Evolutionary conservation across 2,888 invertebrate species (phyloP), one percentile per base, ranked within the genome.

Genomic region (Linnaemya tessellans): DNA sequence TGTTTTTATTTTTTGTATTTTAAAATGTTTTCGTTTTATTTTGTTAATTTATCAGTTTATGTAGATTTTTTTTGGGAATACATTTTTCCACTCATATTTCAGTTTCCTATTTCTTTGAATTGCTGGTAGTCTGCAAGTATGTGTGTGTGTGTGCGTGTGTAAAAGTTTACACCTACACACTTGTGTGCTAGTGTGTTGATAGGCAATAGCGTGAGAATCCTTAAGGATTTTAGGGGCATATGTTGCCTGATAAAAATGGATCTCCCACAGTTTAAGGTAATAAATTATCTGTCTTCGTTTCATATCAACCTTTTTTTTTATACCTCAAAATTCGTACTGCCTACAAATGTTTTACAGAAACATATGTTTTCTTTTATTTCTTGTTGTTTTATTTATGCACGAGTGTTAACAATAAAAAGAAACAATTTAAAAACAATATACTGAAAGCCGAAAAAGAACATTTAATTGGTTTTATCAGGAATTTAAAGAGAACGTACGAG

Each of bases 211-310:
- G 82, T 83, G 82, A 83, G 82, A 83, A 83, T 78, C 82, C 82
- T 83, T 83, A 83, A 83, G 82, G 82, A 83, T 83, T 51, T 35
- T 30, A 65, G 51, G 58, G 77, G 43, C 80, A 80, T 68, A 67
- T 81, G 74, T 22, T 65, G 54, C 56, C 60, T 75, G 81, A 4
- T 75, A 70, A 62, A 60, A 83, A 15, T 56, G 77, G 51, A 83
- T 83, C 82, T 83, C 71, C 82, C 71, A 78, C 82, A 83, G 82
- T 78, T 78, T 60, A 35, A 51, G 71, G 71, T 60, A 71, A 83
- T 83, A 83, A 83, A 83, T 83, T 83, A 83, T 83, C 77, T 83
- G 65, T 83, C 58, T 83, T 71, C 71, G 65, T 58, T 71, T 83
- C 15, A 78, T 65, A 65, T 41, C 70, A 71, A 65, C 74, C 74